Base-by-base conservation (phyloP, 2,113 vertebrate species). In the Ptilonorhynchus violaceus region DNA sequence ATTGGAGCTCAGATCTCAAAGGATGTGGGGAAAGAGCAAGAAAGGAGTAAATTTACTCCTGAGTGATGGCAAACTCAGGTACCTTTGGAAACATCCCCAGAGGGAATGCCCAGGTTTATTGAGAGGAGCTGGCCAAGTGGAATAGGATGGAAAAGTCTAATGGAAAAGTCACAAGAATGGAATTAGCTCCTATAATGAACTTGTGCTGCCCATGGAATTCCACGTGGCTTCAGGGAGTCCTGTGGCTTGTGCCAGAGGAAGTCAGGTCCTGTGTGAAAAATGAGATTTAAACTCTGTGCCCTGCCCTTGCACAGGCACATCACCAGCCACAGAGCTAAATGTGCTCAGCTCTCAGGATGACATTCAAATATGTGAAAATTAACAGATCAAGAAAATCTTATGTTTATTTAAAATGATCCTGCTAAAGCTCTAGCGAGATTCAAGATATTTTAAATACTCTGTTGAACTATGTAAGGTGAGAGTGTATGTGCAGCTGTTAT, bases 271-370 rank as follows among this genome's bases (percentile, higher is more conserved):
- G 20, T 6, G 27, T 72, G 67, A 79, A 63, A 95, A 85, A 44
- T 2, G 16, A 56, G 72, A n/a, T 39, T 87, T 50, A 13, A 85
- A 47, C 35, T 41, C 56, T 42, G 31, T 14, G 56, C 25, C 42
- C 35, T 55, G 9, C 56, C 78, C 66, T 53, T 21, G 10, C 52
- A 2, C 5, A 15, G 39, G 39, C 33, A 31, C 53, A 28, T 11
- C 63, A 17, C 18, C 56, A 35, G 8, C 14, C 78, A 37, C 13
- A 20, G n/a, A 50, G 27, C 20, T 9, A 7, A 28, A 37, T 0
- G 0, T 17, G 17, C 30, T 35, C 56, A 56, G 62, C 30, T n/a
- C 53, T 46, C 44, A 1, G 0, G 18, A 22, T 2, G 22, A 3
- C n/a, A 25, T 10, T 33, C 59, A 47, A 30, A 9, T 11, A 7